These are phyloP conservation scores for Pseudotriccus pelzelni DNA, from an alignment of 2,797 vertebrate genomes.

Conservation along the genomic window DNA sequence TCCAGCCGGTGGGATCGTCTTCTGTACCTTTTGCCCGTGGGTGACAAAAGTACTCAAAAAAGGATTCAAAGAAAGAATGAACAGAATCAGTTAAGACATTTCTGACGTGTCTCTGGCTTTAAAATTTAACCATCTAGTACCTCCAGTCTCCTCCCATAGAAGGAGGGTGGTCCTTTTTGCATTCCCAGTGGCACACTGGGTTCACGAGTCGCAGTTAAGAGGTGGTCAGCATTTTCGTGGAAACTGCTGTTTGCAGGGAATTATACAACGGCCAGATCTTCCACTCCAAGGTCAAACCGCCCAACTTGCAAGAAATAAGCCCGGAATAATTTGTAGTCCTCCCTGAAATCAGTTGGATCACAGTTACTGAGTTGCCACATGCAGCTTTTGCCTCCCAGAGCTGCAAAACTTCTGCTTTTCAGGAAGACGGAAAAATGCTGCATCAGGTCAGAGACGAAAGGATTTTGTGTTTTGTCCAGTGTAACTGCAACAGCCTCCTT, in stretches of 20 bases:
- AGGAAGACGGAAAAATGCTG: not conserved
- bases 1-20: not conserved
- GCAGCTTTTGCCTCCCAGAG: not conserved
- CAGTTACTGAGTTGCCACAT: not conserved
- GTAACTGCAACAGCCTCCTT: not conserved
- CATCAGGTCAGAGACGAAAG: not conserved
- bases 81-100: not conserved
- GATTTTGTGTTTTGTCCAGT: not conserved
- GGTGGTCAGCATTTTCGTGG: not conserved
- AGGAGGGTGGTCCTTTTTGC: not conserved
- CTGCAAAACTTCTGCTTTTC: not conserved
- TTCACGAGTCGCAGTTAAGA: not conserved
- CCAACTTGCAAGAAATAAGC: not conserved
- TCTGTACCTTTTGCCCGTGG: not conserved
- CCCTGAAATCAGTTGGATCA: not conserved
- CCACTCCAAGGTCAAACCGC: not conserved
- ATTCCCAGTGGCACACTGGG: not conserved
- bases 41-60: not conserved
- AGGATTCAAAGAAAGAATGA: not conserved
- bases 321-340: not conserved
- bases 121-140: not conserved
- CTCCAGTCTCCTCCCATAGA: not conserved
- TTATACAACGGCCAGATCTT: not conserved
- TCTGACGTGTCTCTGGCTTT: fast-evolving
- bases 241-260: not conserved